phyloP scores from a whole-genome alignment of 2,113 vertebrate genomes.

The Neolamprologus toae region DNA sequence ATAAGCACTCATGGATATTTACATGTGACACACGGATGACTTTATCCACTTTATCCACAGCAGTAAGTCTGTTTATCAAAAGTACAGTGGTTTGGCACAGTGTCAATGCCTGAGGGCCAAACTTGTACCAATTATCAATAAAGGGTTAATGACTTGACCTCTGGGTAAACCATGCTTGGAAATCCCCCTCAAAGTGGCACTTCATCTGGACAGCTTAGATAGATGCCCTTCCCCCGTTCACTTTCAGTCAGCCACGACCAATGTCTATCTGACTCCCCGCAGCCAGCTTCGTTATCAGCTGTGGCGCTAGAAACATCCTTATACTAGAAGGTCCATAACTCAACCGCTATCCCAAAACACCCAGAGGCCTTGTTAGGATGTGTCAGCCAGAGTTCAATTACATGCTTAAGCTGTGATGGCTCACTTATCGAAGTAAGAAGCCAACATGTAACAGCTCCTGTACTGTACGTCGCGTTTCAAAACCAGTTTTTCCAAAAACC shows the following conservation, averaged over 20 bases:
- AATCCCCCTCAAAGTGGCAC: constrained; percentile 35
- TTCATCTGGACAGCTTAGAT: constrained; percentile 35
- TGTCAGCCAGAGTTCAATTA: constrained; percentile 33
- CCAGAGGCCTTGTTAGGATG: constrained; percentile 16
- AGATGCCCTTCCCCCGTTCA: constrained; percentile 24
- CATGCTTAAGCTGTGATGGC: not conserved
- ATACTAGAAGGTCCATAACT: not conserved
- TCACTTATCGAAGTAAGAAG: not conserved
- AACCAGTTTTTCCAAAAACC: not conserved
- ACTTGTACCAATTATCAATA: constrained; percentile 48
- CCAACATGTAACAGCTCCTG: not conserved
- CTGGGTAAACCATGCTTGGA: constrained; percentile 34
- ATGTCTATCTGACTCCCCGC: not conserved
- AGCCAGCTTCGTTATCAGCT: constrained; percentile 25
- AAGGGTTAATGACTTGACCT: constrained; percentile 65
- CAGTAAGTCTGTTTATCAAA: constrained; percentile 16
- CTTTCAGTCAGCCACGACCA: constrained; percentile 16
- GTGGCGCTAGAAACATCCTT: constrained; percentile 28
- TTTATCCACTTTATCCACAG: constrained; percentile 4
- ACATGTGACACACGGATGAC: constrained; percentile 11
- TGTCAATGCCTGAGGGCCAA: constrained; percentile 36
- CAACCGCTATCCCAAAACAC: constrained; percentile 31
- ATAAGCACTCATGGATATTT: not conserved
- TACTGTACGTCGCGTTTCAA: not conserved
- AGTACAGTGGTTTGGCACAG: constrained; percentile 7